These are phyloP conservation scores for Eptesicus fuscus DNA, from an alignment of 2,113 vertebrate genomes.

Conservation along the genomic window DNA sequence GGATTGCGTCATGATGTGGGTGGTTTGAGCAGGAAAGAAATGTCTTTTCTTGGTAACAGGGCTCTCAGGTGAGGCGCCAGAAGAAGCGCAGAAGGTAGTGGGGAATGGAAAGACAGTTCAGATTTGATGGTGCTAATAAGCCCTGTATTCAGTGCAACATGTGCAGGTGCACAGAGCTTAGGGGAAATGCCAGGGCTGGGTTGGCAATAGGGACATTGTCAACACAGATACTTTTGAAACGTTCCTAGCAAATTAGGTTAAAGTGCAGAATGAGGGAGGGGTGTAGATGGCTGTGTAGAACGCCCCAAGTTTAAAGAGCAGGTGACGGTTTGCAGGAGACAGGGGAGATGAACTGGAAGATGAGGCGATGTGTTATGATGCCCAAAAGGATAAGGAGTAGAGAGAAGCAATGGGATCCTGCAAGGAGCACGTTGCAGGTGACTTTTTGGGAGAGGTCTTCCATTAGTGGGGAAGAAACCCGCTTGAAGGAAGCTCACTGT, in stretches of 20 bases:
- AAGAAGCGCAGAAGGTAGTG: neutral
- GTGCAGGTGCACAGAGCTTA: neutral
- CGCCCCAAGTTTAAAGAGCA: neutral
- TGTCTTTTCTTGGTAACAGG: neutral
- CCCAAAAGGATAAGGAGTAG: rapidly evolving
- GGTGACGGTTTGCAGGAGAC: neutral
- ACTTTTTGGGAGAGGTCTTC: neutral
- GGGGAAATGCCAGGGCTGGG: neutral
- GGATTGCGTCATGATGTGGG: neutral
- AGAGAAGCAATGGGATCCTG: neutral
- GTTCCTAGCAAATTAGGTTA: neutral
- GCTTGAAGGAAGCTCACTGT: neutral
- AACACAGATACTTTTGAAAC: neutral
- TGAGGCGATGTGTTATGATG: neutral
- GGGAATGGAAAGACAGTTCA: neutral
- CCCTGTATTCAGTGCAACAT: rapidly evolving
- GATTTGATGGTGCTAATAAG: neutral
- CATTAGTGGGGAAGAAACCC: neutral
- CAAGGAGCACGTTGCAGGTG: neutral
- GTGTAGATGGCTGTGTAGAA: neutral
- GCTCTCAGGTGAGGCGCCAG: neutral
- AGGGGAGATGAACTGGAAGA: neutral
- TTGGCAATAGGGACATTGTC: neutral
- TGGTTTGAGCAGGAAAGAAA: neutral
- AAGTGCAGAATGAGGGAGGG: neutral